Evolutionary conservation across 2,888 invertebrate genomes (phyloP).

Genomic region (Aquatica leii): DNA sequence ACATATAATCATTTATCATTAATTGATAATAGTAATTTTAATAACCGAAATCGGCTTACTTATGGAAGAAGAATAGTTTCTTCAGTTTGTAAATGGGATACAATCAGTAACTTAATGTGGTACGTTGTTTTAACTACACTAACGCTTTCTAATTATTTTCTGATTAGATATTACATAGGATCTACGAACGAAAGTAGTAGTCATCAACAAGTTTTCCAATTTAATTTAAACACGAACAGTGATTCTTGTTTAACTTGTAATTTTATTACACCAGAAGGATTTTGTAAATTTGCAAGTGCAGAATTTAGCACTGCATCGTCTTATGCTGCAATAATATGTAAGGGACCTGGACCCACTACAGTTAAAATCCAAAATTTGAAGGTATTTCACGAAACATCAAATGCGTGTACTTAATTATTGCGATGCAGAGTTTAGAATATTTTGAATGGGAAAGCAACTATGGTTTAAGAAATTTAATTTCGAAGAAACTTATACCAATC

Average conservation of each 20-base stretch:
- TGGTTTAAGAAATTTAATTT: conserved; percentile 62
- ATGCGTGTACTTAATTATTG: not conserved
- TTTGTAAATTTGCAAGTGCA: conserved; percentile 68
- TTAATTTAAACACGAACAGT: conserved; percentile 43
- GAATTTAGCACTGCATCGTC: conserved; percentile 69
- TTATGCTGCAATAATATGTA: conserved; percentile 74
- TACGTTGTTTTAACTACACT: not conserved
- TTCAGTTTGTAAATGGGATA: conserved; percentile 70
- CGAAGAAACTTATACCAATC: conserved; percentile 64
- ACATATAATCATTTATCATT: conserved; percentile 52
- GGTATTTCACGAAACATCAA: conserved; percentile 8
- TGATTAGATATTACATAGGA: conserved; percentile 75
- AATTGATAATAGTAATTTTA: conserved; percentile 40
- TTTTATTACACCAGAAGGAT: conserved; percentile 65
- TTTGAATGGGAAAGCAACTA: conserved; percentile 67
- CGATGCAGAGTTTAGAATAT: conserved; percentile 13
- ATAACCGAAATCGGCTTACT: conserved; percentile 61
- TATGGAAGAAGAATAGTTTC: conserved; percentile 69
- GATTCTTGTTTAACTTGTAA: conserved; percentile 75
- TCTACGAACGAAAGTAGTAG: conserved; percentile 71
- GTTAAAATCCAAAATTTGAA: conserved; percentile 63
- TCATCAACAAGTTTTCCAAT: conserved; percentile 71
- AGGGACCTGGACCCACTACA: conserved; percentile 69
- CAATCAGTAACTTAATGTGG: conserved; percentile 66
- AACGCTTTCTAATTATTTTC: conserved; percentile 28